Evolutionary conservation across 1,140 invertebrate species (phyloP).

Genomic region (Prorops nasuta): DNA sequence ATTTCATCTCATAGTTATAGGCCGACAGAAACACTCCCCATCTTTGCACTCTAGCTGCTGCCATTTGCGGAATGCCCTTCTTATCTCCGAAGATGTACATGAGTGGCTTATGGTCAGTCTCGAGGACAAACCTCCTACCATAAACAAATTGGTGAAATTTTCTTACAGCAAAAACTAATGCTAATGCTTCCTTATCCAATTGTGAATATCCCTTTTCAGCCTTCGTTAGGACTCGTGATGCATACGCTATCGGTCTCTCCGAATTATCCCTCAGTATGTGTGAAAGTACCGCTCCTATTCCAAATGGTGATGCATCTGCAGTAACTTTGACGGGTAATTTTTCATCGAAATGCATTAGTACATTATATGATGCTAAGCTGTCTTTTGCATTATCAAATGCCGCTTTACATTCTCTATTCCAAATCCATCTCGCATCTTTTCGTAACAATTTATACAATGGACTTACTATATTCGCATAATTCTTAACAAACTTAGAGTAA

Average conservation of each 20-base stretch:
- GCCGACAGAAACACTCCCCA: constrained; percentile 14
- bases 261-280: background rate
- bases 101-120: constrained; percentile 40
- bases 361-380: constrained; percentile 21
- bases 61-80: too few species aligned
- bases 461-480: constrained; percentile 2
- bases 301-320: constrained; percentile 47
- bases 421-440: constrained; percentile 17
- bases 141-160: constrained; percentile 9
- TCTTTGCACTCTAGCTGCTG: constrained; percentile 24
- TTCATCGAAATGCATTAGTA: constrained; percentile 43
- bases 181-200: constrained; percentile 37
- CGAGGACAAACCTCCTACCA: constrained; percentile 30
- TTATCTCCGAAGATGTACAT: constrained; percentile 22
- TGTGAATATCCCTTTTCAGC: constrained; percentile 33
- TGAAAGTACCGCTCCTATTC: constrained; percentile 45
- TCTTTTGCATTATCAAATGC: constrained; percentile 35
- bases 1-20: constrained; percentile 15
- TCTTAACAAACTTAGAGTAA: constrained; percentile 34
- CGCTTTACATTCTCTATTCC: constrained; percentile 18
- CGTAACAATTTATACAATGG: constrained; percentile 24
- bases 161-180: constrained; percentile 17
- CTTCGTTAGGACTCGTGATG: constrained; percentile 23
- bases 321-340: constrained; percentile 40
- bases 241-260: constrained; percentile 26